phyloP scores from a whole-genome alignment of 2,888 invertebrate species.

The Frankliniella intonsa region DNA sequence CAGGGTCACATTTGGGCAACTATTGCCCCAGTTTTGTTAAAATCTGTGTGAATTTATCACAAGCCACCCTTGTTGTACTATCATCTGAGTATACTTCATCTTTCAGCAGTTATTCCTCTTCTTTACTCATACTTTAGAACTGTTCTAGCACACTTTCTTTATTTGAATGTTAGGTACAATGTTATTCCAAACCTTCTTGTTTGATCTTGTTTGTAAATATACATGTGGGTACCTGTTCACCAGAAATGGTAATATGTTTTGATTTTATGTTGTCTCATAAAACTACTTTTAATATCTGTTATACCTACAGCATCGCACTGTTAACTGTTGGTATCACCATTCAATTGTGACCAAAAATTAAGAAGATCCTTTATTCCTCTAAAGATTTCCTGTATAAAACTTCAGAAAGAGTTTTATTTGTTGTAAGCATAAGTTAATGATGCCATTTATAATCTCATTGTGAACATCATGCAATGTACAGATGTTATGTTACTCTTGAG shows the following conservation, averaged over 20 bases:
- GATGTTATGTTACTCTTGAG: slow-evolving; percentile 20
- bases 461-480: slow-evolving; percentile 20
- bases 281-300: slow-evolving; percentile 18
- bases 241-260: slow-evolving; percentile 16
- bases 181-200: slow-evolving; percentile 11
- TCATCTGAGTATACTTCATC: too few relatives aligned
- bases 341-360: slow-evolving; percentile 5
- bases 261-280: neutral
- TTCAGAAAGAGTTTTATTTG: slow-evolving; percentile 21
- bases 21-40: neutral
- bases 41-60: too few relatives aligned
- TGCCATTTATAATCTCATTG: slow-evolving; percentile 27
- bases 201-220: slow-evolving; percentile 18
- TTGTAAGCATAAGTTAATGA: slow-evolving; percentile 14
- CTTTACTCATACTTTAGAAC: neutral
- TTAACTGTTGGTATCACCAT: slow-evolving; percentile 15
- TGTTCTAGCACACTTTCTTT: neutral
- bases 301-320: neutral
- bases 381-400: neutral
- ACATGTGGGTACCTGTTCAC: slow-evolving; percentile 20
- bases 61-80: too few relatives aligned
- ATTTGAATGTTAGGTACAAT: slow-evolving; percentile 4
- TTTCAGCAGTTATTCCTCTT: too few relatives aligned
- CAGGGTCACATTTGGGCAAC: neutral
- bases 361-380: neutral